Evolutionary conservation across 2,113 vertebrate genomes (phyloP), one percentile per base, ranked within the genome.

Genomic region (Gobio gobio): DNA sequence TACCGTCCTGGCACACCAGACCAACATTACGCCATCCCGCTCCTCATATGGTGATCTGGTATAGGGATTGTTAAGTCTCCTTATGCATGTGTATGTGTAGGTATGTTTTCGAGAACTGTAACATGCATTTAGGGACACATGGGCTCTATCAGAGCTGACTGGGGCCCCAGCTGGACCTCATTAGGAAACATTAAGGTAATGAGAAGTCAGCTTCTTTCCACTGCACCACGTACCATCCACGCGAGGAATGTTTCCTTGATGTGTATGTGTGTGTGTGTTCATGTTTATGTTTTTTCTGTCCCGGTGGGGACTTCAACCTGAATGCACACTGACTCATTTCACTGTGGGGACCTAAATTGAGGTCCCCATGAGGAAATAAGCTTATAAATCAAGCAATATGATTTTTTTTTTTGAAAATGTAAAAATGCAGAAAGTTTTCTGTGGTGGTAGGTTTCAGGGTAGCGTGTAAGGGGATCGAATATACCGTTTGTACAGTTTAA

Each of bases 111-210:
- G 72, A 16, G 58, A 68, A 68, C 54, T 13, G 49, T 78, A 54
- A 58, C 49, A 33, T 61, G 70, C 20, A 47, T 49, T 58, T 47
- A 14, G 20, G 24, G 63, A 26, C 77, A 61, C 56, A 58, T 59
- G 51, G 36, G 64, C 26, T 70, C 29, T 80, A 61, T 73, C 61
- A 78, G n/a, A 58, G 47, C 63, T 40, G 33, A 68, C 58, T 63
- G 77, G n/a, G 45, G 7, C 18, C 61, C 47, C 61, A 78, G 66
- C 82, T 87, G 80, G 51, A 83, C 85, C 80, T 47, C 49, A 47
- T 90, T 89, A 87, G 73, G 10, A 10, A 43, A 47, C 29, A 36
- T 85, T 86, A 82, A 73, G 73, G 54, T 51, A 74, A 84, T 87
- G 51, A 77, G 43, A 36, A 61, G 68, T 43, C 26, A 7, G 6